Conservation (phyloP, 1,140 invertebrate genomes). For the Atta colombica region DNA sequence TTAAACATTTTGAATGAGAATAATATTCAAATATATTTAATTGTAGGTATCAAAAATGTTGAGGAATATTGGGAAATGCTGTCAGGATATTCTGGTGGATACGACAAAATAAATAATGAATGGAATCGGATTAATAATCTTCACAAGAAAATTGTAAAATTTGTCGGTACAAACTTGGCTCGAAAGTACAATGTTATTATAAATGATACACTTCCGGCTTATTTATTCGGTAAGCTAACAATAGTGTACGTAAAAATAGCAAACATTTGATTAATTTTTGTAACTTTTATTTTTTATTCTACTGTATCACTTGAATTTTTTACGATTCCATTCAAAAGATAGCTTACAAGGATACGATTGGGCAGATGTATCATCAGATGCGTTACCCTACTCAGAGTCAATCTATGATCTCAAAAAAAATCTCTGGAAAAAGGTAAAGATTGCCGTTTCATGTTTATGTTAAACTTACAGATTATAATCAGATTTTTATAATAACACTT, state of each 20-base stretch:
- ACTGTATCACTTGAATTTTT: slow-evolving; percentile 8
- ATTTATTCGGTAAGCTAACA: slow-evolving; percentile 87
- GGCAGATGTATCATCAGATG: slow-evolving; percentile 87
- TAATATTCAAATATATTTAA: slow-evolving; percentile 21
- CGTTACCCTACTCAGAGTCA: slow-evolving; percentile 87
- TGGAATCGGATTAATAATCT: slow-evolving; percentile 87
- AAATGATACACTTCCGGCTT: slow-evolving; percentile 85
- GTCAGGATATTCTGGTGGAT: slow-evolving; percentile 86
- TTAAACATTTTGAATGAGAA: slow-evolving; percentile 6
- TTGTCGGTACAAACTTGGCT: slow-evolving; percentile 82
- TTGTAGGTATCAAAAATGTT: slow-evolving; percentile 82
- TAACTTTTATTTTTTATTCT: background rate
- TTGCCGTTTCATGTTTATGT: background rate
- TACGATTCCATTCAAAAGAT: slow-evolving; percentile 81
- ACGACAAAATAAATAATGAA: slow-evolving; percentile 85
- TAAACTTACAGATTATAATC: slow-evolving; percentile 28
- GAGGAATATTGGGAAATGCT: slow-evolving; percentile 89
- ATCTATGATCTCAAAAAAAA: slow-evolving; percentile 88
- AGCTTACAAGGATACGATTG: slow-evolving; percentile 88
- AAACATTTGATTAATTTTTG: background rate
- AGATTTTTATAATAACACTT: slow-evolving; percentile 11
- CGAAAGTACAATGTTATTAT: slow-evolving; percentile 80
- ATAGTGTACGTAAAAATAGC: background rate
- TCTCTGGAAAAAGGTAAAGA: slow-evolving; percentile 87
- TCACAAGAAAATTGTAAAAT: slow-evolving; percentile 87